phyloP scores from a whole-genome alignment of 2,888 invertebrate species.

The Tenthredo distinguenda region DNA sequence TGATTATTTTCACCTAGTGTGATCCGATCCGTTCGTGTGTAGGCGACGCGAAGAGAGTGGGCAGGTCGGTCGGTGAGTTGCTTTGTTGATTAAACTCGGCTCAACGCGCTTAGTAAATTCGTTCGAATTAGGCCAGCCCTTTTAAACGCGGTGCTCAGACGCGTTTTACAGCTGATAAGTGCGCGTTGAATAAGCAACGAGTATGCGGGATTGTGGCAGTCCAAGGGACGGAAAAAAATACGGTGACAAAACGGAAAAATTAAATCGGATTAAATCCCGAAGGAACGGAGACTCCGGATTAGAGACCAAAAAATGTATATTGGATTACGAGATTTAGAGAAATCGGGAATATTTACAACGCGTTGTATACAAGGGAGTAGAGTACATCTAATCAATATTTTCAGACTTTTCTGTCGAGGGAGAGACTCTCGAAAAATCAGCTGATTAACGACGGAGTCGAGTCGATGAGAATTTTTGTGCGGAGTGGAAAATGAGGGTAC shows the following conservation, averaged over 20 bases:
- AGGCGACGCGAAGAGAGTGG: conserved; percentile 20
- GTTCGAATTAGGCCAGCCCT: conserved; percentile 48
- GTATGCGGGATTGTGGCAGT: not conserved
- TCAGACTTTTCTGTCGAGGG: not conserved
- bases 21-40: not conserved
- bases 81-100: conserved; percentile 50
- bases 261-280: not conserved
- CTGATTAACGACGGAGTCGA: not conserved
- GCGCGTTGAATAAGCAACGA: conserved; percentile 45
- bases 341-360: not conserved
- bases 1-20: conserved; percentile 31
- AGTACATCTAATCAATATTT: not conserved
- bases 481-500: not conserved
- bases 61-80: conserved; percentile 41
- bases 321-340: not conserved
- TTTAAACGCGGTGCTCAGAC: conserved; percentile 17
- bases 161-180: conserved; percentile 44
- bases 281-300: not conserved
- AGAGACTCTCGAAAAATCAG: not conserved
- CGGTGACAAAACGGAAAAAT: not conserved
- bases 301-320: not conserved
- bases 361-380: not conserved
- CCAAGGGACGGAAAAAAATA: not conserved
- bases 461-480: not conserved
- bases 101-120: conserved; percentile 39